These are phyloP conservation scores for Procavia capensis DNA, from an alignment of 2,113 vertebrate species.

Conservation along the genomic window DNA sequence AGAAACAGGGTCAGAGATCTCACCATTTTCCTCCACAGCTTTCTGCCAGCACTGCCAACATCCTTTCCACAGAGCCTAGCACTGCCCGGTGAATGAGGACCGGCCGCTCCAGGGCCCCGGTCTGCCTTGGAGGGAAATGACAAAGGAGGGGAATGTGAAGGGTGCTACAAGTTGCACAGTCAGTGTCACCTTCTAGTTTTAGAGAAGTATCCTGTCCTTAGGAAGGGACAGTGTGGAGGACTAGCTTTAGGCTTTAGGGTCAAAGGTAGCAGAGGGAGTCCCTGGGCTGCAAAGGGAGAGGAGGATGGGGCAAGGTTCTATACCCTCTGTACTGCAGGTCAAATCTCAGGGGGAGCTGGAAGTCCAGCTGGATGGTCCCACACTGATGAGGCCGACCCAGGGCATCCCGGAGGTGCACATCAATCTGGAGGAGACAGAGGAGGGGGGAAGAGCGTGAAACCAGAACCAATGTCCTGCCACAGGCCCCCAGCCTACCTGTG, in stretches of 20 bases:
- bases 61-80: slow-evolving; percentile 94
- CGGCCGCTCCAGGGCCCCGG: slow-evolving; percentile 80
- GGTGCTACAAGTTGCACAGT: neutral
- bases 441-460: fast-evolving
- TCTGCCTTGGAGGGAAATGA: slow-evolving; percentile 45
- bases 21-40: slow-evolving; percentile 94
- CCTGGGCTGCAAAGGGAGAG: neutral
- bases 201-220: neutral
- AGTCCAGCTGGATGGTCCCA: slow-evolving; percentile 96
- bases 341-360: slow-evolving; percentile 95
- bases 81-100: slow-evolving; percentile 96
- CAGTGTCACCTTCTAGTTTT: neutral
- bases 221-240: neutral
- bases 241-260: neutral
- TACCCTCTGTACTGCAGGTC: slow-evolving; percentile 92
- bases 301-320: neutral
- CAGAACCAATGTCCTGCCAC: neutral
- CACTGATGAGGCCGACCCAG: slow-evolving; percentile 94
- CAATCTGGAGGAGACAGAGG: slow-evolving; percentile 87
- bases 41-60: slow-evolving; percentile 94
- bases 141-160: neutral
- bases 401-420: slow-evolving; percentile 92
- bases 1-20: neutral
- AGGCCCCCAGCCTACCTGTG: too few relatives aligned
- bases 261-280: neutral